Percentiles rank a stretch among this genome's conserved stretches.
These are phyloP conservation scores for Meandrina meandrites DNA, from an alignment of 92 coral and sea anemone species.

Conservation along the genomic window DNA sequence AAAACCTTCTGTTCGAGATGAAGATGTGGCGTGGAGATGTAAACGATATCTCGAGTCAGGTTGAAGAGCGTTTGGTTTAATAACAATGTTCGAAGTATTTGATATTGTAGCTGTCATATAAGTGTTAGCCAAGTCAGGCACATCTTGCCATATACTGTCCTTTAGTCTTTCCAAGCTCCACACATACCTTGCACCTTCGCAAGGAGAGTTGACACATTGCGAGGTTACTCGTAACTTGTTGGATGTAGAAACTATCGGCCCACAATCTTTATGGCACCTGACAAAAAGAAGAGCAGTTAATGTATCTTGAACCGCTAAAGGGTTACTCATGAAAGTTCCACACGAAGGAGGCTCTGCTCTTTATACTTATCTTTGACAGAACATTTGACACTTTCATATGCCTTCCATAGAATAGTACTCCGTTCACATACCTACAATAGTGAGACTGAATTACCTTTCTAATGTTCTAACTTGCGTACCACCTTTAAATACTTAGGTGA, in stretches of 20 bases:
- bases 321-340: too few species aligned
- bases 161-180: not conserved
- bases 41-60: not conserved
- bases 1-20: not conserved
- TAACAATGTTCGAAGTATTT: not conserved
- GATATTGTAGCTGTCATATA: not conserved
- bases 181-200: not conserved
- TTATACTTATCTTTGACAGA: too few species aligned
- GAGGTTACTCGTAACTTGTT: not conserved
- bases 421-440: too few species aligned
- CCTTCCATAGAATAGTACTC: too few species aligned
- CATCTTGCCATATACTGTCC: not conserved
- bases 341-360: too few species aligned
- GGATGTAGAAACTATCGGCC: not conserved
- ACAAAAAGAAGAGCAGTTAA: not conserved
- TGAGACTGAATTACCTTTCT: too few species aligned
- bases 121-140: not conserved
- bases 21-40: not conserved
- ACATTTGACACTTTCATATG: too few species aligned
- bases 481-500: too few species aligned
- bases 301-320: too few species aligned
- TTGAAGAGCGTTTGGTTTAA: not conserved
- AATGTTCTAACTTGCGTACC: too few species aligned
- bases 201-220: not conserved
- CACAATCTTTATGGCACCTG: not conserved